Percentiles rank a stretch among this genome's conserved stretches.
Evolutionary conservation across 1,140 invertebrate genomes (phyloP).

Genomic region (Apis mellifera): Amel_HAv3.1 CM009939.2:8740001-8740500

Average conservation of each 20-base stretch:
- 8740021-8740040: constrained; percentile 52
- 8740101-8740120: not conserved
- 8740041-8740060: constrained; percentile 6
- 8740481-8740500: constrained; percentile 8
- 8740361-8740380: too few relatives aligned
- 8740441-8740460: not conserved
- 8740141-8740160: not conserved
- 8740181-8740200: not conserved
- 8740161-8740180: not conserved
- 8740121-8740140: not conserved
- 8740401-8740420: not conserved
- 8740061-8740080: constrained; percentile 5
- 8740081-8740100: not conserved
- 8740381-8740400: not conserved
- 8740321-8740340: too few relatives aligned
- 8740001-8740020: constrained; percentile 44
- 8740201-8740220: too few relatives aligned
- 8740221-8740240: too few relatives aligned
- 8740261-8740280: not conserved
- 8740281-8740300: too few relatives aligned
- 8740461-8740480: not conserved
- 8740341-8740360: too few relatives aligned
- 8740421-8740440: not conserved
- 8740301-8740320: not conserved
- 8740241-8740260: too few relatives aligned